Evolutionary conservation across 2,888 invertebrate genomes (phyloP), one percentile per base, ranked within the genome.

Genomic region (Antheraea assamensis): DNA sequence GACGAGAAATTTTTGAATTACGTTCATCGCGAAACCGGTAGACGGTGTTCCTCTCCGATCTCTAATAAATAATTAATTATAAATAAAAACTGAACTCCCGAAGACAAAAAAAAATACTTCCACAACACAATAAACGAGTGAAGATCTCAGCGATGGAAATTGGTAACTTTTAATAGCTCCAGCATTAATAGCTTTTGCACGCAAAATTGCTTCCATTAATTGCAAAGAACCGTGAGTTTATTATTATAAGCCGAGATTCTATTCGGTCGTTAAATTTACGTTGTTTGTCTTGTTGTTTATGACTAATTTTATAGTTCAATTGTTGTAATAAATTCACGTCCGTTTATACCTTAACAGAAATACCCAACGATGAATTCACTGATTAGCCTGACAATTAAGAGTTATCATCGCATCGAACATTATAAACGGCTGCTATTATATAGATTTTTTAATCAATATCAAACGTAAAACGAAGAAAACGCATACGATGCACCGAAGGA

Each of bases 371-470:
- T 81, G 81, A 78, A 80, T 83, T 85, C 81, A 82, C 87, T 91
- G 86, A 92, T 92, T 93, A 92, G 87, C 80, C 74, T 79, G 79
- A 87, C 86, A 89, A 91, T 91, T 90, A 90, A n/a, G 89, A 85
- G 85, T 89, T 92, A 92, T 93, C 92, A 87, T 88, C 88, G 87
- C 86, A 89, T 90, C 87, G 84, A 87, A 87, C 88, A 87, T 91
- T 87, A 91, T 84, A 82, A 89, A 90, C 84, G 87, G 85, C 89
- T 88, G 87, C 93, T 88, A 93, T 94, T 94, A 94, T 88, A 84
- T 82, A 85, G 85, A 86, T 87, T 90, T 91, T 92, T 94, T 93
- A 94, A 94, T 94, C 93, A 94, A 94, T 94, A 93, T 91, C 84
- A 81, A 90, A 83, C 87, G 86, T 86, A 92, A 93, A 92, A 89